Percentiles rank a stretch among this genome's conserved stretches.
These are phyloP conservation scores for Zoanthus sociatus DNA, from an alignment of 92 coral and sea anemone species.

Conservation along the genomic window DNA sequence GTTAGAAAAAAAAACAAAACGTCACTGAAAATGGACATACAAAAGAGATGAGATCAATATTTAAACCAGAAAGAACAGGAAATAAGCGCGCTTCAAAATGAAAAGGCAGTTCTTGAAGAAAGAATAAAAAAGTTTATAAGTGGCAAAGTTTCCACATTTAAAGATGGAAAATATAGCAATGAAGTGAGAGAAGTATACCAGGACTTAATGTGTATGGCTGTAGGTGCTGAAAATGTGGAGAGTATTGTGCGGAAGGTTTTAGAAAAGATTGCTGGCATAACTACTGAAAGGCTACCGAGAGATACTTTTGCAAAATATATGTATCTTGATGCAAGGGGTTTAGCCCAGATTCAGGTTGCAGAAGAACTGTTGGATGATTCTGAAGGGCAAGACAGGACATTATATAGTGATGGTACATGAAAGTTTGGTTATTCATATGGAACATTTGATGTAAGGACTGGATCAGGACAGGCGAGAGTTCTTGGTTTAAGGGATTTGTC, in stretches of 20 bases:
- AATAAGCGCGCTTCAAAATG: slow-evolving; percentile 16
- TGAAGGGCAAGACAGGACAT: slow-evolving; percentile 27
- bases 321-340: slow-evolving; percentile 42
- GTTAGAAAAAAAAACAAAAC: neutral
- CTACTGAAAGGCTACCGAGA: slow-evolving; percentile 36
- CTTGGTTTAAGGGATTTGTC: slow-evolving; percentile 50
- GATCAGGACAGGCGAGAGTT: slow-evolving; percentile 43
- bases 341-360: slow-evolving; percentile 47
- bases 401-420: slow-evolving; percentile 55
- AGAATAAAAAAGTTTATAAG: slow-evolving; percentile 25
- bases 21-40: neutral
- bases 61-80: slow-evolving; percentile 39
- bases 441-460: slow-evolving; percentile 39
- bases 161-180: slow-evolving; percentile 16
- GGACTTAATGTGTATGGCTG: slow-evolving; percentile 41
- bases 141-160: slow-evolving; percentile 22
- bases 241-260: slow-evolving; percentile 34
- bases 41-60: slow-evolving; percentile 26
- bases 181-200: slow-evolving; percentile 42
- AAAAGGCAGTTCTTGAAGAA: slow-evolving; percentile 34
- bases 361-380: slow-evolving; percentile 40
- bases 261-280: slow-evolving; percentile 38
- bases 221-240: slow-evolving; percentile 47
- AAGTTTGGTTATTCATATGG: slow-evolving; percentile 46
- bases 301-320: slow-evolving; percentile 49